These are phyloP conservation scores for Hirtodrosophila confusa DNA, from an alignment of 2,888 invertebrate species.

Conservation along the genomic window DNA sequence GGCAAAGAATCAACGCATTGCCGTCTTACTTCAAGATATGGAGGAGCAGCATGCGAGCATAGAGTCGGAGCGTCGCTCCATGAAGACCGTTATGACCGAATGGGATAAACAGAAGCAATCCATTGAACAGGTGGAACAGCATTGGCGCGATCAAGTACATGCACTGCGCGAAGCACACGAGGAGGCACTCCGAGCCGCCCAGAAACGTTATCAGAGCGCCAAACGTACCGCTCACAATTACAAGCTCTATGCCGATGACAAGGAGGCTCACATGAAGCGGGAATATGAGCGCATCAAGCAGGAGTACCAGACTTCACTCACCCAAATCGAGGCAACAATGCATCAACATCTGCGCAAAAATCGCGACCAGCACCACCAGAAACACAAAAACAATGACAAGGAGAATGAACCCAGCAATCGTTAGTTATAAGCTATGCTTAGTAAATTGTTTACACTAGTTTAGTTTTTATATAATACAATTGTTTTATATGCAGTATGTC, in stretches of 20 bases:
- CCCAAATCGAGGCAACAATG: constrained; percentile 76
- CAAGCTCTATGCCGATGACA: constrained; percentile 88
- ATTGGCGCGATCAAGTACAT: constrained; percentile 85
- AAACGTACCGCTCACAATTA: constrained; percentile 88
- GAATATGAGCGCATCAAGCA: constrained; percentile 88
- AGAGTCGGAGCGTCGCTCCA: constrained; percentile 84
- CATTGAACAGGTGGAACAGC: constrained; percentile 84
- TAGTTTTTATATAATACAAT: constrained; percentile 11
- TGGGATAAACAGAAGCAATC: constrained; percentile 85
- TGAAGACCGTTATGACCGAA: constrained; percentile 84
- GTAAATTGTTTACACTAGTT: constrained; percentile 19
- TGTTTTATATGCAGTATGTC: constrained; percentile 16
- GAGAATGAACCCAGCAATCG: constrained; percentile 64
- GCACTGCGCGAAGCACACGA: constrained; percentile 84
- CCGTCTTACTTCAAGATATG: constrained; percentile 75
- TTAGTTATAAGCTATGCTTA: constrained; percentile 13
- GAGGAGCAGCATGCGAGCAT: constrained; percentile 82
- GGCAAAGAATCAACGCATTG: constrained; percentile 84
- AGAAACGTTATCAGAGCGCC: constrained; percentile 87
- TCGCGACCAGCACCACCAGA: constrained; percentile 47
- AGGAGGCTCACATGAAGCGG: constrained; percentile 87
- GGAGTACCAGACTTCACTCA: constrained; percentile 84
- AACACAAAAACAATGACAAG: constrained; percentile 32
- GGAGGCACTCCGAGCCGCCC: constrained; percentile 85
- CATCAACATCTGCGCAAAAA: constrained; percentile 74